Percentiles rank a stretch among this genome's conserved stretches.
Conservation (phyloP, 2,797 vertebrate genomes). For the Sparus aurata region DNA sequence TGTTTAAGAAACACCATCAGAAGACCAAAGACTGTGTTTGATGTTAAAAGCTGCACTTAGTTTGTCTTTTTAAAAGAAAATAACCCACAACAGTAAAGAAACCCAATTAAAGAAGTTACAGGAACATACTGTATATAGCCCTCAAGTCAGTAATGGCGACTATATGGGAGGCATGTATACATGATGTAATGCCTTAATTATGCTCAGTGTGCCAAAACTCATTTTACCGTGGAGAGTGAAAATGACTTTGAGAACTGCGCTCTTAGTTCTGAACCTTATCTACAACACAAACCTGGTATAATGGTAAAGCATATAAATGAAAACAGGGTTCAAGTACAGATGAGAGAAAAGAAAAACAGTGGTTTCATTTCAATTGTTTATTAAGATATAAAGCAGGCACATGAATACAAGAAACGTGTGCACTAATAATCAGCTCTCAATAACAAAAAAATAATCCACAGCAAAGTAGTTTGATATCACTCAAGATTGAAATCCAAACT, state of each 20-base stretch:
- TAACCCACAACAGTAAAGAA: constrained; percentile 19
- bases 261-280: not conserved
- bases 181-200: constrained; percentile 44
- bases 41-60: constrained; percentile 39
- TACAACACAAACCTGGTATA: constrained; percentile 12
- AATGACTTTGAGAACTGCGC: not conserved
- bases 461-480: constrained; percentile 76
- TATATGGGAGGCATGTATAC: constrained; percentile 7
- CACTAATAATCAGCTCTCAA: constrained; percentile 75
- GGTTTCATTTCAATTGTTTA: constrained; percentile 71
- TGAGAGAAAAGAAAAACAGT: not conserved
- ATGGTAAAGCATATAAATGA: not conserved
- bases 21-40: constrained; percentile 28
- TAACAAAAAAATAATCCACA: constrained; percentile 74
- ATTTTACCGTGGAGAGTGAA: constrained; percentile 23
- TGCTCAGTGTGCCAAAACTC: constrained; percentile 21
- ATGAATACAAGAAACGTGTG: constrained; percentile 74
- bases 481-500: constrained; percentile 64
- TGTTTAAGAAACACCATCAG: constrained; percentile 26
- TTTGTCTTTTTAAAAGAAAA: constrained; percentile 18
- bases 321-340: not conserved
- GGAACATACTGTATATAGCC: constrained; percentile 16
- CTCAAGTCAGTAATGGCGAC: constrained; percentile 36
- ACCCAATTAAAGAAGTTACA: constrained; percentile 37
- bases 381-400: constrained; percentile 82